Evolutionary conservation across 2,888 invertebrate genomes (phyloP).

Genomic region (Orchesella flavescens): DNA sequence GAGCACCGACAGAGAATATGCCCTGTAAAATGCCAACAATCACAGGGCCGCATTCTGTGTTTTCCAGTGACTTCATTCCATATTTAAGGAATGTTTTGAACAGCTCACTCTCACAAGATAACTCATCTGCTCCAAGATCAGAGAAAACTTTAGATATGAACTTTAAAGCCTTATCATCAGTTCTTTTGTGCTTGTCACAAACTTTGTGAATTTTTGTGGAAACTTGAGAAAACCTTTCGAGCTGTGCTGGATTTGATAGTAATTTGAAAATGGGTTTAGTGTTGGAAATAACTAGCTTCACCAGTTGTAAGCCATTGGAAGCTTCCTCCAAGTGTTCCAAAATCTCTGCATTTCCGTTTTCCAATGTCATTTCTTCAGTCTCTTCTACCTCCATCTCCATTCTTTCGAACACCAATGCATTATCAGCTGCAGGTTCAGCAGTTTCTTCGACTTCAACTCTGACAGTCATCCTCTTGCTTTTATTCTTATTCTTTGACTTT

Average conservation of each 20-base stretch:
- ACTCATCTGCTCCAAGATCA: background rate
- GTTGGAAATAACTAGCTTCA: conserved; percentile 7
- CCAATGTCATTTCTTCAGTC: background rate
- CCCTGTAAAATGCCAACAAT: conserved; percentile 41
- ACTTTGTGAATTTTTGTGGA: conserved; percentile 16
- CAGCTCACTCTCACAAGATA: conserved; percentile 55
- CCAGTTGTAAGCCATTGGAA: conserved; percentile 26
- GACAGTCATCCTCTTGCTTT: conserved; percentile 1
- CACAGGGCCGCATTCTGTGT: conserved; percentile 17
- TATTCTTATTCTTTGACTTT: conserved; percentile 35
- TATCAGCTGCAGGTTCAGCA: background rate
- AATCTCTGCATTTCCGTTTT: conserved; percentile 1
- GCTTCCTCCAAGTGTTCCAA: conserved; percentile 8
- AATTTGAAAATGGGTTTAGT: conserved; percentile 41
- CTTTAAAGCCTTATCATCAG: conserved; percentile 16
- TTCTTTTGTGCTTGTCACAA: conserved; percentile 24
- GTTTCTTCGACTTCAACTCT: conserved; percentile 5
- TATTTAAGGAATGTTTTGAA: conserved; percentile 56
- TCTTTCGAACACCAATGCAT: background rate
- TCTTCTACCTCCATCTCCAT: conserved; percentile 17
- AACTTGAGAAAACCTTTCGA: background rate
- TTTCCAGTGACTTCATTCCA: conserved; percentile 56
- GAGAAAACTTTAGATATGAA: conserved; percentile 14
- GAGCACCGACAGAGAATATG: conserved; percentile 26
- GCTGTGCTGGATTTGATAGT: conserved; percentile 7